Evolutionary conservation across 2,113 vertebrate genomes (phyloP), one percentile per base, ranked within the genome.

Genomic region (Chiloscyllium plagiosum): DNA sequence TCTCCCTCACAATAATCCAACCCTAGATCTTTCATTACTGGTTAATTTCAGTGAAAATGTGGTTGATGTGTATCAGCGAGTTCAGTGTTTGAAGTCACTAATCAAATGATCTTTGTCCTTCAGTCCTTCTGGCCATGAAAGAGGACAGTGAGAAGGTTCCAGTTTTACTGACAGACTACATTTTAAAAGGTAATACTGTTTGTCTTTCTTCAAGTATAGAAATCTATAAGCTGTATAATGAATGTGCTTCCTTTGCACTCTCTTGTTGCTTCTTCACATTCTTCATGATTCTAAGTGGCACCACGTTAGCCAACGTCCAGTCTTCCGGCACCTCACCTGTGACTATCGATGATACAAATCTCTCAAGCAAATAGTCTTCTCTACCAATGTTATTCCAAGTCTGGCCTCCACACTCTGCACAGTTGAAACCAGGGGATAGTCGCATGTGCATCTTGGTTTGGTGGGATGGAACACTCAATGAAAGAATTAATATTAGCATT

Each of bases 81-180:
- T 65, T 65, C 4, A 92, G 4, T 92, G 52, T 37, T 92, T 66
- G 61, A 66, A 92, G 56, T 26, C 61, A 22, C 89, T 93, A 50
- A 95, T 50, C 94, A 72, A 70, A 52, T 15, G 22, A 17, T 95
- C 96, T 2, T 96, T 61, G 87, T 78, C 95, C 90, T 1, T 0
- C 83, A 99, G 99, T 99, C 98, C 98, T 99, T 96, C 99, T 97
- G 96, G 99, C 99, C 97, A 99, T 99, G 97, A 99, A 99, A 97
- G 99, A 99, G 96, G 99, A 99, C 96, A 99, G 99, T 5, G 99
- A 99, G 97, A 99, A 99, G 98, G 99, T 99, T 96, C 99, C 99
- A 96, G 98, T 98, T 2, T 98, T 99, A 98, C 98, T 99, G 97
- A 99, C 99, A 29, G 99, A 99, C 97, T 99, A 99, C 98, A 99